Evolutionary conservation across 2,113 vertebrate genomes (phyloP).

Genomic region (Lethenteron camtschaticum): DNA sequence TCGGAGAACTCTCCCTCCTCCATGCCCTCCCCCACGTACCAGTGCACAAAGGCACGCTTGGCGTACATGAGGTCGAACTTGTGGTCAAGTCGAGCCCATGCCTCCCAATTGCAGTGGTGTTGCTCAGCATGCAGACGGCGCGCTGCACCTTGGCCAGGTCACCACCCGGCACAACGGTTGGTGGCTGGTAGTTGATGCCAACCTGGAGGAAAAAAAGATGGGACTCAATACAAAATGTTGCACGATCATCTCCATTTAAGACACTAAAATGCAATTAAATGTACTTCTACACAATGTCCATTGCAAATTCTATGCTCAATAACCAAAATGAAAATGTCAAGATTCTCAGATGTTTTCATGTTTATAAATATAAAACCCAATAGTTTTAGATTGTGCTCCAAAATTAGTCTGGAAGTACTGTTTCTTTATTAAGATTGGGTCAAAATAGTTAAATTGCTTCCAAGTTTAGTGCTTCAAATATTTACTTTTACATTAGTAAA

Average conservation of each 20-base stretch:
- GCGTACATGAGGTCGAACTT: constrained; percentile 15
- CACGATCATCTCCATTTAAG: not conserved
- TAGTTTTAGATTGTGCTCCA: too few relatives aligned
- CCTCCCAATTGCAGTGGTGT: constrained; percentile 14
- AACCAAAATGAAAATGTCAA: too few relatives aligned
- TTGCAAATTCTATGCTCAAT: too few relatives aligned
- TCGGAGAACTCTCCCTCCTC: constrained; percentile 42
- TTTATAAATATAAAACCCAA: too few relatives aligned
- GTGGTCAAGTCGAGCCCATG: constrained; percentile 11
- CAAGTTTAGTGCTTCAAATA: too few relatives aligned
- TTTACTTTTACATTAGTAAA: too few relatives aligned
- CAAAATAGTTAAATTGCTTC: too few relatives aligned
- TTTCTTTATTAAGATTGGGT: too few relatives aligned
- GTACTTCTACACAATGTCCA: too few relatives aligned
- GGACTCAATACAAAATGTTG: not conserved
- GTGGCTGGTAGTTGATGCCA: constrained; percentile 11
- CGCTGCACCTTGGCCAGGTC: constrained; percentile 7
- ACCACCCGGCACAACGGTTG: constrained; percentile 11
- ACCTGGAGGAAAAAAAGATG: constrained; percentile 1
- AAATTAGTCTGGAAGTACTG: too few relatives aligned
- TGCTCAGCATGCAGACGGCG: constrained; percentile 9
- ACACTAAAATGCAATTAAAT: not conserved
- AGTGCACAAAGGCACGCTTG: constrained; percentile 28
- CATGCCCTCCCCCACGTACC: constrained; percentile 46
- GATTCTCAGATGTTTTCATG: too few relatives aligned